Base-by-base conservation (phyloP, 2,888 invertebrate genomes). In the Acleris sparsana region DNA sequence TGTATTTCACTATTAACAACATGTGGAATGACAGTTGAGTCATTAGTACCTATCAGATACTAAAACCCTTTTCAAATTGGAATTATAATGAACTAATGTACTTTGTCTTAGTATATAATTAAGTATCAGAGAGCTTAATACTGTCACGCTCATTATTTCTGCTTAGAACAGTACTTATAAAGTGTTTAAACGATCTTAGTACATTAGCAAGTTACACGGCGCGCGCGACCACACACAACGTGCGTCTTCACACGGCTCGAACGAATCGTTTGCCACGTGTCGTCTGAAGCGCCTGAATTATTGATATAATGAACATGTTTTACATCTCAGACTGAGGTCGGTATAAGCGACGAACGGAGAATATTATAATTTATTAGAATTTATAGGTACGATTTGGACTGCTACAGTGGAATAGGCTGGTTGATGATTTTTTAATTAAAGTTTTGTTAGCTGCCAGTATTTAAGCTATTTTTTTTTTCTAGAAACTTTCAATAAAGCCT, bases 221-320 rank as follows among this genome's bases (percentile, higher is more conserved):
- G 48, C 16, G 33, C 51, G 39, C 48, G 44, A 52, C 61, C 58
- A 56, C 61, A 48, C 49, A 55, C 61, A 71, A 69, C 63, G 62
- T 71, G 73, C 57, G 62, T 56, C 64, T 72, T 75, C 73, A 57
- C 75, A 73, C 71, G 70, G 71, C 29, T 51, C 61, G 69, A 72
- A 72, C 70, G 68, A 69, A 29, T 67, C 53, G 22, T 55, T 68
- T 56, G 70, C 68, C 67, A 68, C 57, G 68, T 65, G 46, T 58
- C 33, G 55, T 18, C 49, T 49, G 49, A 65, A 59, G 25, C 63
- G 59, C 57, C 58, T 75, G 72, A 73, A 75, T 75, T 72, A 75
- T 75, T 74, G 73, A 75, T 74, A 72, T 72, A 72, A 74, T 73
- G 70, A 73, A 68, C 72, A 51, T 63, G 63, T 63, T 67, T 59